Base-by-base conservation (phyloP, 1,140 invertebrate genomes). In the Drosophila gunungcola region DNA sequence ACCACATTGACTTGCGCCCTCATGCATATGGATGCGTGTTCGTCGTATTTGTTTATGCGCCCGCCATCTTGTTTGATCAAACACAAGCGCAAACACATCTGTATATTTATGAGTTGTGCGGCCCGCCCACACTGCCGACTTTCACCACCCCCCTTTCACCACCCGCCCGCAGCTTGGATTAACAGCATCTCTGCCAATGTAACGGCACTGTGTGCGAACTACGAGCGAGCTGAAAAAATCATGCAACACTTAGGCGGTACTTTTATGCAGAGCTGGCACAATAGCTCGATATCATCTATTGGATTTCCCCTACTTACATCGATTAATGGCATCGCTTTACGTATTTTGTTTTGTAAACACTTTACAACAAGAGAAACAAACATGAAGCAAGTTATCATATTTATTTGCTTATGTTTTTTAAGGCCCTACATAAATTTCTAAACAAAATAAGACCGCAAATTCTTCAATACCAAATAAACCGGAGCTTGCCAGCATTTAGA, bases 31-130 rank as follows among this genome's bases (percentile, higher is more conserved):
- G 56, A 83, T 80, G 70, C 63, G 45, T 53, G 42, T 38, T 41
- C 43, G 12, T 49, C 67, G 74, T 70, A 86, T 81, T 78, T 86
- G 82, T 72, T 78, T 77, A 65, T 78, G 73, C 73, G 32, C 45
- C 56, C 63, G 65, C 75, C 82, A 82, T 88, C 82, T 78, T 88
- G 75, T 88, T 86, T 88, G 83, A 88, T 88, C 83, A 83, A 88
- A 82, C 79, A 78, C 68, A 32, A 51, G 45, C 78, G 62, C 80
- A 62, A 70, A 75, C 78, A 81, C 54, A 68, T 74, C 79, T 88
- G 75, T 83, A 83, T 88, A 88, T 89, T 88, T 88, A 88, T 88
- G 83, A 88, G 83, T 51, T 79, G 52, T 64, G 63, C 36, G 56
- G 60, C 64, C n/a, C 57, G 32, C 53, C 21, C n/a, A 13, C 21